Base-by-base conservation (phyloP, 2,888 invertebrate species). In the Chrysina gloriosa region DNA sequence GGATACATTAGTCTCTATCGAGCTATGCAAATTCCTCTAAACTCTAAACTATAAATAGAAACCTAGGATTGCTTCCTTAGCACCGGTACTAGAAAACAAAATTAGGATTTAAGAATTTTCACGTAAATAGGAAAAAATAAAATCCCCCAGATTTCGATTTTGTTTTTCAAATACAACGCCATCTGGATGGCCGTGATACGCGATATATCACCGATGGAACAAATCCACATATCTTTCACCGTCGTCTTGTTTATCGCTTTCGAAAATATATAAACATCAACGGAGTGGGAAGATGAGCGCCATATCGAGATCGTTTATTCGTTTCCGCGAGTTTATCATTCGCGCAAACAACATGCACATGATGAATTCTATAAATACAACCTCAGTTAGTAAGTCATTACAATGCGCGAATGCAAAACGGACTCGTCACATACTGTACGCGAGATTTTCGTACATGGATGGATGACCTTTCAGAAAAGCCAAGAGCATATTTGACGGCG, bases 381-480 rank as follows among this genome's bases (percentile, higher is more conserved):
- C n/a, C n/a, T n/a, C n/a, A n/a, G n/a, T n/a, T n/a, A n/a, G n/a
- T n/a, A n/a, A n/a, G n/a, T n/a, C n/a, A n/a, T 31, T 14, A 16
- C 21, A 21, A 21, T n/a, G 19, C 29, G 14, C 31, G 52, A 11
- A 52, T 52, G 31, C 29, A 52, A 45, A 21, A 19, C 45, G 16
- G 19, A 45, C 45, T 7, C 7, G 29, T 7, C 7, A 4, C 3
- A 2, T 16, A 39, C 39, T n/a, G 1, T 1, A 2, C 1, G 3
- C 11, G 11, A 25, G n/a, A 11, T 25, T 6, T 11, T 7, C 11
- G 25, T 23, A 25, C 25, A 19, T 16, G 25, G 16, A 14, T 29
- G 27, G 11, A 42, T 39, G 58, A 61, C 58, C 58, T 61, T 61
- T 42, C 27, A 61, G 36, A 56, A 56, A 36, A 56, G 36, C n/a